Conservation (phyloP, 1,140 invertebrate species). For the Eumaeus atala region DNA sequence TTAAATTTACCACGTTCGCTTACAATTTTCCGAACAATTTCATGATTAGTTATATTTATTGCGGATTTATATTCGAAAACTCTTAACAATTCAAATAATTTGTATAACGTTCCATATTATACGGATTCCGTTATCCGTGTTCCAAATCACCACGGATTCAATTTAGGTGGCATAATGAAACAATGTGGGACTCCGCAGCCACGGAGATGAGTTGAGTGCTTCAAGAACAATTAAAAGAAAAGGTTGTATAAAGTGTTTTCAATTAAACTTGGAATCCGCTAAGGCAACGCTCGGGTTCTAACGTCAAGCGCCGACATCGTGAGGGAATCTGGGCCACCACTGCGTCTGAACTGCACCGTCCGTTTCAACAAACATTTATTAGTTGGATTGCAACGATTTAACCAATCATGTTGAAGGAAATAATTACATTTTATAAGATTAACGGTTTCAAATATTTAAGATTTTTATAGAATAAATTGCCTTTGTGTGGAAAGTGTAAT, state of each 20-base stretch:
- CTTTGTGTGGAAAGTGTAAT: too few relatives aligned
- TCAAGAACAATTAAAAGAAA: slow-evolving; percentile 60
- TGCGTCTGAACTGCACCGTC: slow-evolving; percentile 40
- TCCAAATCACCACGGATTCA: slow-evolving; percentile 2
- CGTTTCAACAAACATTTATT: slow-evolving; percentile 37
- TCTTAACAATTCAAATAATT: background rate
- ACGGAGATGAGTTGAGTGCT: slow-evolving; percentile 35
- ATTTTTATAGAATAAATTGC: too few relatives aligned
- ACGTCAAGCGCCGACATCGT: slow-evolving; percentile 39
- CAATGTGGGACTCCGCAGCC: slow-evolving; percentile 19
- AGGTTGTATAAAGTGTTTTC: slow-evolving; percentile 56
- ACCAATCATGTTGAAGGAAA: slow-evolving; percentile 28
- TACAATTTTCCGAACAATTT: slow-evolving; percentile 65
- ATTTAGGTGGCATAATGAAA: slow-evolving; percentile 25
- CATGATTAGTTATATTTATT: slow-evolving; percentile 57
- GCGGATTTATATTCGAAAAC: slow-evolving; percentile 26
- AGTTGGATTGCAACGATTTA: slow-evolving; percentile 48
- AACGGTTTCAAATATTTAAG: too few relatives aligned
- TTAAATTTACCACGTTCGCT: slow-evolving; percentile 54
- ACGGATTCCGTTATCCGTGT: background rate
- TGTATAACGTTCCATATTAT: background rate
- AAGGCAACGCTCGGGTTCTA: slow-evolving; percentile 41
- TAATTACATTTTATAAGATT: slow-evolving; percentile 8
- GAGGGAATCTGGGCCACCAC: slow-evolving; percentile 44
- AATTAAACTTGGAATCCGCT: slow-evolving; percentile 62